Evolutionary conservation across 2,797 vertebrate genomes (phyloP).

Genomic region (Pterois miles): DNA sequence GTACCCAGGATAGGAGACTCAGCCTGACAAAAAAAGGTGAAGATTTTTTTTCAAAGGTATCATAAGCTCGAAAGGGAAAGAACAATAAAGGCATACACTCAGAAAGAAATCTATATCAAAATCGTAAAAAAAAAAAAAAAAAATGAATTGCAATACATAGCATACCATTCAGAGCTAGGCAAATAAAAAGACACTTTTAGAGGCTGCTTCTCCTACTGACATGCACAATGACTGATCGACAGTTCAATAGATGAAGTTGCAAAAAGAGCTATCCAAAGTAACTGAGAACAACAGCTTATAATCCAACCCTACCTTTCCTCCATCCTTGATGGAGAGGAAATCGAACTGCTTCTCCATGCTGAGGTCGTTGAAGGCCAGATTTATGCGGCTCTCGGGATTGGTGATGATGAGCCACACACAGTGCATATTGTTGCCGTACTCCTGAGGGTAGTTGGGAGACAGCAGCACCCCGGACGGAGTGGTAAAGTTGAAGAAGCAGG

Average conservation of each 20-base stretch:
- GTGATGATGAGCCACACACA: conserved; percentile 98
- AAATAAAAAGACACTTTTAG: too few species aligned
- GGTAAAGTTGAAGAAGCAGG: conserved; percentile 99
- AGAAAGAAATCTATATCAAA: too few species aligned
- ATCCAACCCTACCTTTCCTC: conserved; percentile 83
- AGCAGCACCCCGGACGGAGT: conserved; percentile 93
- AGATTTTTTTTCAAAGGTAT: not conserved
- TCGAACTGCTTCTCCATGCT: conserved; percentile 99
- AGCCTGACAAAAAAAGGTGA: conserved; percentile 65
- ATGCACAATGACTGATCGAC: conserved; percentile 1
- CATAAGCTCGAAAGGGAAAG: not conserved
- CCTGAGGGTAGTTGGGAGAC: conserved; percentile 97
- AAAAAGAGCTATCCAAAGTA: conserved; percentile 22
- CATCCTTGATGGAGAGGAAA: conserved; percentile 96
- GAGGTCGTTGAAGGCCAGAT: conserved; percentile 98
- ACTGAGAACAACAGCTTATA: conserved; percentile 6
- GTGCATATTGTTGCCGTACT: conserved; percentile 98
- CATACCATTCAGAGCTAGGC: too few species aligned
- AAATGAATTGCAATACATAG: too few species aligned
- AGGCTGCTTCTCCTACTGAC: conserved; percentile 1
- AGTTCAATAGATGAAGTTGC: conserved; percentile 8
- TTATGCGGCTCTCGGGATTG: conserved; percentile 94
- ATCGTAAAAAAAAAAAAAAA: too few species aligned
- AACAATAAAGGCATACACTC: too few species aligned
- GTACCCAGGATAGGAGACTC: conserved; percentile 96